Evolutionary conservation across 1,140 invertebrate genomes (phyloP), one percentile per base, ranked within the genome.

Genomic region (Brachionus rubens): DNA sequence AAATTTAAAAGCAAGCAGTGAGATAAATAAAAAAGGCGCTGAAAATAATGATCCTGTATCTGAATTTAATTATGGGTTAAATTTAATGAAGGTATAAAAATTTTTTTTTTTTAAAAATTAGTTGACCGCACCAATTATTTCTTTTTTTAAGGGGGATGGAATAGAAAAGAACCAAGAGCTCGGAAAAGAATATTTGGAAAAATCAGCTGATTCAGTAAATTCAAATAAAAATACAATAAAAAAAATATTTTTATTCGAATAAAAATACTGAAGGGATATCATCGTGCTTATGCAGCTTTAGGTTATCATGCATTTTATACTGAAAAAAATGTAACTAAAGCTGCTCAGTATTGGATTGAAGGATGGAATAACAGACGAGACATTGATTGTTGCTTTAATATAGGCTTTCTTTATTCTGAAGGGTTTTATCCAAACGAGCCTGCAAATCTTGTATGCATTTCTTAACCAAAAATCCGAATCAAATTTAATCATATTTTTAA

Each of bases 301-400:
- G 59, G 59, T 5, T 24, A 65, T 36, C 10, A 65, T 43, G 59
- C 59, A 3, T 65, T 14, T 43, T 1, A 36, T 3, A 33, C 5
- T 19, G 59, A 65, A 65, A 65, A 65, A 36, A 65, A 65, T 65
- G 10, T 9, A 10, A 65, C 33, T 3, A 65, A 65, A 43, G 59
- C 59, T 6, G 6, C n/a, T 19, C 5, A 36, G 1, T 65, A 41
- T 65, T 65, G 59, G 59, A 12, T 33, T 19, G n/a, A 65, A 36
- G 26, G 59, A 16, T 65, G 26, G 26, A 12, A 65, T 36, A 36
- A 24, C 33, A 4, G 5, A 2, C 4, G 24, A 33, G 41, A 65
- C 24, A n/a, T 36, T 7, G 6, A 65, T 14, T 65, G 59, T 65
- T 26, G 28, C 1, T 33, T n/a, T 36, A 65, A 65, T 43, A 6